phyloP scores from a whole-genome alignment of 2,888 invertebrate species.

The Yponomeuta cagnagella region DNA sequence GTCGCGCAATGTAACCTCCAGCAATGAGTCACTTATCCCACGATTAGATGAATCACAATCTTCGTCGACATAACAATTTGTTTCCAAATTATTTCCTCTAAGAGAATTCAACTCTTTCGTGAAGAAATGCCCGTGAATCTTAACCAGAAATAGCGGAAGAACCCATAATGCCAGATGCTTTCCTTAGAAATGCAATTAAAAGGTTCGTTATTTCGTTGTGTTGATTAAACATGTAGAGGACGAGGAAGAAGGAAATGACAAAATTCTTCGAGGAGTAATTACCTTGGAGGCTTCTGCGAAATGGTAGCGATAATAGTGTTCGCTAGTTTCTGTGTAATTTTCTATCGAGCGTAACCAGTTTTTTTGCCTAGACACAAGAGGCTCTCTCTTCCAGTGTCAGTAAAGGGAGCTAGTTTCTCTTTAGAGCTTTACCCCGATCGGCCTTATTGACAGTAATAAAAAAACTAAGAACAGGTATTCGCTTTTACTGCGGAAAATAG shows the following conservation, averaged over 20 bases:
- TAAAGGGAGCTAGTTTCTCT: conserved; percentile 39
- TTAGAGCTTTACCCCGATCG: not conserved
- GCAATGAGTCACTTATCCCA: conserved; percentile 7
- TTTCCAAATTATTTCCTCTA: not conserved
- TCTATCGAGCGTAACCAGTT: conserved; percentile 58
- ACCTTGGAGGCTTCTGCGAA: not conserved
- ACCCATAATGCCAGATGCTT: not conserved
- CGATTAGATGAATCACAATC: not conserved
- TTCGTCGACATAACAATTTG: not conserved
- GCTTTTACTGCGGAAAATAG: not conserved
- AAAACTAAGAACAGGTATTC: not conserved
- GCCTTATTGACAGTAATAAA: not conserved
- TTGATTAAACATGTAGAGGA: not conserved
- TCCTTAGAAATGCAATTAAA: not conserved
- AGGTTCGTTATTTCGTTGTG: not conserved
- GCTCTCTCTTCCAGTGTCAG: conserved; percentile 39
- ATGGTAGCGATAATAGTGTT: not conserved
- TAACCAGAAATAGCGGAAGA: not conserved
- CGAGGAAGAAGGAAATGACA: not conserved
- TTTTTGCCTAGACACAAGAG: conserved; percentile 32
- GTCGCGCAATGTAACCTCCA: not conserved
- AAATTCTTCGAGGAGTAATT: not conserved
- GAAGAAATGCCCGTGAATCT: not conserved
- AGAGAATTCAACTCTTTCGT: not conserved
- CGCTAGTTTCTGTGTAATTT: conserved; percentile 29